Evolutionary conservation across 2,888 invertebrate genomes (phyloP).

Genomic region (Tenthredo livida): DNA sequence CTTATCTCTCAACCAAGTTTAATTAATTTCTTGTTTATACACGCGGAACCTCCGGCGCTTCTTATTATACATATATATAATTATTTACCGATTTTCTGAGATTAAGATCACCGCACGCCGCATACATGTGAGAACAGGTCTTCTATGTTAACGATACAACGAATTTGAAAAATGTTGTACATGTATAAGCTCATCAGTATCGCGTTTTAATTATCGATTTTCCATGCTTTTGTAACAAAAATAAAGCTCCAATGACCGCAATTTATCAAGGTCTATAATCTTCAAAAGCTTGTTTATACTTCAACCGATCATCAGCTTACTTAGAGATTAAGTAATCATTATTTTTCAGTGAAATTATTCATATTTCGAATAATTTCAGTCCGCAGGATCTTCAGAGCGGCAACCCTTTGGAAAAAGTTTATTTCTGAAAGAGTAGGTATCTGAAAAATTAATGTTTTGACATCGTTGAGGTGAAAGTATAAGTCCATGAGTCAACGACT

Average conservation of each 20-base stretch:
- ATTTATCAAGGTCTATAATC: too few species aligned
- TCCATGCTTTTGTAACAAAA: not conserved
- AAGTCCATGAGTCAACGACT: constrained; percentile 18
- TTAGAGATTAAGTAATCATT: too few species aligned
- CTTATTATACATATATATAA: not conserved
- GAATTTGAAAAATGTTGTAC: not conserved
- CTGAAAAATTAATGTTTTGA: not conserved
- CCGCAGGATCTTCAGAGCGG: too few species aligned
- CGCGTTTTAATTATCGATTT: not conserved
- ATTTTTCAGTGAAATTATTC: too few species aligned
- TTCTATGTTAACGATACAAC: not conserved
- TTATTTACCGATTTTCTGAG: not conserved
- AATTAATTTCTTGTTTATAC: constrained; percentile 3
- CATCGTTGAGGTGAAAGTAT: constrained; percentile 4
- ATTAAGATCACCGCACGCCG: not conserved
- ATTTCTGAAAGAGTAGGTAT: not conserved
- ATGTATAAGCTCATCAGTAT: not conserved
- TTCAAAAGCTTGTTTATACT: too few species aligned
- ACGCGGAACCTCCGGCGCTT: not conserved
- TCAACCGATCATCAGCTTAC: too few species aligned
- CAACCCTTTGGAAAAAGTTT: too few species aligned
- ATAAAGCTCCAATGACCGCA: too few species aligned
- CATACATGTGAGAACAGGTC: not conserved
- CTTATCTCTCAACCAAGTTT: constrained; percentile 3
- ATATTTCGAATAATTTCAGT: too few species aligned